Evolutionary conservation across 2,797 vertebrate genomes (phyloP).

Genomic region (Syndactyla subalaris): DNA sequence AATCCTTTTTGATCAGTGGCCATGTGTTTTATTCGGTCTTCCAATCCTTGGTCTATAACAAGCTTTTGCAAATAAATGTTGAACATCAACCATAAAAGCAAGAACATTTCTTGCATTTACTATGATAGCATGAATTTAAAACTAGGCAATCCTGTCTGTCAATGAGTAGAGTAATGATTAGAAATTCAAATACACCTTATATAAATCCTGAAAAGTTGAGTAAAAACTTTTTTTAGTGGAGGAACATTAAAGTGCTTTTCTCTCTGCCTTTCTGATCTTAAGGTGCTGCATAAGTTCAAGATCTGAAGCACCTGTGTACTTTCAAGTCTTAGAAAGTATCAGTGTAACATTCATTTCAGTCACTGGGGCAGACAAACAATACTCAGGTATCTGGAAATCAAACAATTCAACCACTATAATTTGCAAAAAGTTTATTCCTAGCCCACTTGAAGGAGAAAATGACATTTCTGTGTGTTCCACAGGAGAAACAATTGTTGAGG

Average conservation of each 20-base stretch:
- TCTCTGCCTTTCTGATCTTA: neutral
- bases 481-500: neutral
- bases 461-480: neutral
- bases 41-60: neutral
- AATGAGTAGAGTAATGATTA: neutral
- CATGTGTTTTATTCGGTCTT: neutral
- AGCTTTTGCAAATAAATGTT: neutral
- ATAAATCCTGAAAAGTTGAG: neutral
- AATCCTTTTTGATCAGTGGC: neutral
- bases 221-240: neutral
- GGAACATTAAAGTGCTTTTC: neutral
- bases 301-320: neutral
- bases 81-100: neutral
- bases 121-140: neutral
- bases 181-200: neutral
- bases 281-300: neutral
- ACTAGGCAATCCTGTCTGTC: neutral
- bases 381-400: neutral
- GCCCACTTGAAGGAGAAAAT: neutral
- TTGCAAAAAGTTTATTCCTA: neutral
- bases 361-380: neutral
- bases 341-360: neutral
- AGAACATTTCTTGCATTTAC: neutral
- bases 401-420: neutral
- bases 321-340: neutral